These are phyloP conservation scores for Athrips mouffetella DNA, from an alignment of 2,888 invertebrate species.

Conservation along the genomic window DNA sequence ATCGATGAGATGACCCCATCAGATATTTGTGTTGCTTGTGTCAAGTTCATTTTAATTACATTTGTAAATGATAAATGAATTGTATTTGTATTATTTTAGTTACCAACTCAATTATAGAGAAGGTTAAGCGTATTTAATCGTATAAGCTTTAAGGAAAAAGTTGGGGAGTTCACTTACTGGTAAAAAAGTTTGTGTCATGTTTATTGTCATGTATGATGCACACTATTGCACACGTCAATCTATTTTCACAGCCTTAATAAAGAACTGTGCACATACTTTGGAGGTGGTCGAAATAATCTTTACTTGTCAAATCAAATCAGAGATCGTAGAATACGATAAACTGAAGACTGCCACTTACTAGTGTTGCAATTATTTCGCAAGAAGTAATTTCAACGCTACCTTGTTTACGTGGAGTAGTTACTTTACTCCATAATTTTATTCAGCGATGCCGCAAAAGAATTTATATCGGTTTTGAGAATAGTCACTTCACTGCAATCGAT, in stretches of 20 bases:
- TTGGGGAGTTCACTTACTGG: too few relatives aligned
- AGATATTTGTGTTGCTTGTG: constrained; percentile 51
- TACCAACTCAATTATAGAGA: constrained; percentile 20
- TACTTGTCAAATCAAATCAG: background rate
- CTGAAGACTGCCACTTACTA: background rate
- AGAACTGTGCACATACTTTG: too few relatives aligned
- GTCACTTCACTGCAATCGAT: background rate
- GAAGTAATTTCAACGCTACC: background rate
- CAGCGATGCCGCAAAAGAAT: constrained; percentile 3
- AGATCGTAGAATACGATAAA: background rate
- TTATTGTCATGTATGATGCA: too few relatives aligned
- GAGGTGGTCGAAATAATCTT: too few relatives aligned
- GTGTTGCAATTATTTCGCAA: constrained; percentile 9
- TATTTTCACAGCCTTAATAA: too few relatives aligned
- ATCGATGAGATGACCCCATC: constrained; percentile 56
- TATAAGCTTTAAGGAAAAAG: too few relatives aligned
- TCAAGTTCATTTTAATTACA: constrained; percentile 61
- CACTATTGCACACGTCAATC: too few relatives aligned
- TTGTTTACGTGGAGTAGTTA: constrained; percentile 5
- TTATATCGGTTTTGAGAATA: background rate
- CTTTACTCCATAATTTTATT: background rate
- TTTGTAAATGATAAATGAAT: constrained; percentile 29
- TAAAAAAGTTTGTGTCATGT: too few relatives aligned
- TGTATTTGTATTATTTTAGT: constrained; percentile 25
- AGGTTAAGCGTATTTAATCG: constrained; percentile 1